Evolutionary conservation across 2,113 vertebrate species (phyloP).

Genomic region (Malurus cyaneus): DNA sequence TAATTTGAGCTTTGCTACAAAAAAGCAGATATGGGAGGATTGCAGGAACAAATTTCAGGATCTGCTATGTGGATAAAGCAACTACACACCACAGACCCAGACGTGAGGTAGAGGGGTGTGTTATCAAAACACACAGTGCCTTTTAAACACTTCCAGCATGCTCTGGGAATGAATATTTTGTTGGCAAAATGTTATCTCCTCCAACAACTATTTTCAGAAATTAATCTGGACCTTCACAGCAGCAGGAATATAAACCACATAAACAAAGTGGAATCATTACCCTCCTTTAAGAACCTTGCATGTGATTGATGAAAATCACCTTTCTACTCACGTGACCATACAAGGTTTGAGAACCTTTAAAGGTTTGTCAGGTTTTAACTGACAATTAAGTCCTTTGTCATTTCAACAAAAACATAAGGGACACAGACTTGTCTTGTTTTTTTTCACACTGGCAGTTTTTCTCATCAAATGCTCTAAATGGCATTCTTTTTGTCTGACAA

Average conservation of each 20-base stretch:
- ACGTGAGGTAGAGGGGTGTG: background rate
- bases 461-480: background rate
- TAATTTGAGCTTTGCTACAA: background rate
- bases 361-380: background rate
- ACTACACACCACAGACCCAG: background rate
- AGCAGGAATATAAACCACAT: background rate
- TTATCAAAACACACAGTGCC: background rate
- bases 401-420: background rate
- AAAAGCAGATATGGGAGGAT: background rate
- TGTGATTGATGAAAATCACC: background rate
- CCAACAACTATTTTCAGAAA: background rate
- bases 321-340: rapidly evolving
- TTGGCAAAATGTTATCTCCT: background rate
- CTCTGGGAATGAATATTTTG: background rate
- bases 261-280: background rate
- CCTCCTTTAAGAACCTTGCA: background rate
- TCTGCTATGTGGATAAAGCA: background rate
- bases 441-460: background rate
- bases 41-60: background rate
- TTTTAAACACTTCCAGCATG: background rate
- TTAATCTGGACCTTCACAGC: background rate
- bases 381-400: background rate
- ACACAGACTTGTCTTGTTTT: background rate
- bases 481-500: background rate
- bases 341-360: background rate